Conservation (phyloP, 2,113 vertebrate species). For the Desmodus rotundus region DNA sequence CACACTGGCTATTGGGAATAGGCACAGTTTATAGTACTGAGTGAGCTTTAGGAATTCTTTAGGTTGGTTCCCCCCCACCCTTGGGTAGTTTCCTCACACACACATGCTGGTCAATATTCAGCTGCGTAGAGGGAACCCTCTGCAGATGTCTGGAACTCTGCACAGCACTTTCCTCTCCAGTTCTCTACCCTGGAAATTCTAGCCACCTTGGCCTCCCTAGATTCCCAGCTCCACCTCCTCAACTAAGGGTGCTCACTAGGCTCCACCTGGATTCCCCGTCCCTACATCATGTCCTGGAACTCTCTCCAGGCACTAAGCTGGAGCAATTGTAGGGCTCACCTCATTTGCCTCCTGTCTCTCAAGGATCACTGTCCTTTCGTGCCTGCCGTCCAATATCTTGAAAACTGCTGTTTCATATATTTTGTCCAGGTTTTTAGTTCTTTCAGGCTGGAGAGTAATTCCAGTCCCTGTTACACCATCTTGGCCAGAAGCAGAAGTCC, state of each 20-base stretch:
- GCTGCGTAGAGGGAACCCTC: neutral
- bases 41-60: neutral
- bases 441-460: conserved; percentile 18
- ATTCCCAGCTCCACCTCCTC: neutral
- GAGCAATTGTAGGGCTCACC: neutral
- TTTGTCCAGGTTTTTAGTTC: conserved; percentile 6
- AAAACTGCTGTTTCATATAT: neutral
- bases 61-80: neutral
- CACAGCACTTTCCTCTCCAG: neutral
- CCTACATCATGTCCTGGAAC: neutral
- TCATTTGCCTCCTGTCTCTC: neutral
- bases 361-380: conserved; percentile 14
- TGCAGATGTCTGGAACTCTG: neutral
- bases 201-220: neutral
- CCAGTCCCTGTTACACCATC: neutral
- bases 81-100: neutral
- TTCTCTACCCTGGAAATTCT: neutral
- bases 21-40: neutral
- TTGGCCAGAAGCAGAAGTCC: neutral
- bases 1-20: neutral
- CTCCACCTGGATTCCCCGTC: neutral
- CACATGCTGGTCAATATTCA: neutral
- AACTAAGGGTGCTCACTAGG: neutral
- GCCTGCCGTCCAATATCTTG: neutral
- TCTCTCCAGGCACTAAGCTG: neutral